Percentiles rank a stretch among this genome's conserved stretches.
Conservation (phyloP, 2,113 vertebrate species). For the Labeo rohita region DNA sequence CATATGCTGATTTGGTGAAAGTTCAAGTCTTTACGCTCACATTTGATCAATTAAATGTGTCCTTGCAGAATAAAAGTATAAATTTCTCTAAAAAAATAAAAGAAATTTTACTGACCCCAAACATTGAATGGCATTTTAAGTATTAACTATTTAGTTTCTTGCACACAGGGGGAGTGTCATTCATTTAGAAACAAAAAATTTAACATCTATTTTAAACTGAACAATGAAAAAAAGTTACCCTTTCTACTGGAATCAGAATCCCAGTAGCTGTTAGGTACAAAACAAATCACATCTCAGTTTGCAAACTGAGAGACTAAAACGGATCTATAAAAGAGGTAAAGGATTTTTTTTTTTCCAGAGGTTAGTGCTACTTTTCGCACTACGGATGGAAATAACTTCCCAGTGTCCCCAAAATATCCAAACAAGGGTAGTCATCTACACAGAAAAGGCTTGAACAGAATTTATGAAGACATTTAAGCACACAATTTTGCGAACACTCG, state of each 20-base stretch:
- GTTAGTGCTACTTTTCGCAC: neutral
- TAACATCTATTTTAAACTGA: neutral
- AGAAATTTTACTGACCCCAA: neutral
- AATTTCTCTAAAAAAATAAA: neutral
- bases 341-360: neutral
- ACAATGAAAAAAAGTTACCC: neutral
- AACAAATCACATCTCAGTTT: neutral
- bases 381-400: neutral
- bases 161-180: neutral
- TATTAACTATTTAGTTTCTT: neutral
- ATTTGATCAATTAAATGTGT: neutral
- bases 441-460: neutral
- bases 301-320: neutral
- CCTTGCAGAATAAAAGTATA: neutral
- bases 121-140: neutral
- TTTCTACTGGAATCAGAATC: neutral
- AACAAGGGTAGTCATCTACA: neutral
- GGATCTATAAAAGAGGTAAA: neutral
- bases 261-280: neutral
- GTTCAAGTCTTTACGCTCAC: neutral
- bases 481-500: constrained; percentile 31
- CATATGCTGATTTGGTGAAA: too few species aligned
- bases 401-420: neutral
- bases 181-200: neutral
- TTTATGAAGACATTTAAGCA: constrained; percentile 30